Percentiles rank a stretch among this genome's conserved stretches.
phyloP scores from a whole-genome alignment of 1,140 invertebrate species.

The Stratiolaelaps scimitus region DNA sequence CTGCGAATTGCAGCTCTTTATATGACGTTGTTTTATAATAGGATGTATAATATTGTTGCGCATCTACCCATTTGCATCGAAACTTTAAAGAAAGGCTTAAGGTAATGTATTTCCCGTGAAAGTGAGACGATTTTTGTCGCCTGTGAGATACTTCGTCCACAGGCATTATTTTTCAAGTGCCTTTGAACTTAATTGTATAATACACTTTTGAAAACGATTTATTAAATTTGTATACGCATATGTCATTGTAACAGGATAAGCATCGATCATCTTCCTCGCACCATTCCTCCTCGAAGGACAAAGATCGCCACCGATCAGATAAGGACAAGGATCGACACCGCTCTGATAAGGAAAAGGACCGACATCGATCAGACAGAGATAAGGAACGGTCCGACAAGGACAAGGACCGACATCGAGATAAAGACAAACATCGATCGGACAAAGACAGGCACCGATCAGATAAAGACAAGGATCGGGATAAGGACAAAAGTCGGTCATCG shows the following conservation, averaged over 20 bases:
- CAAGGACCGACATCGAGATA: constrained; percentile 6
- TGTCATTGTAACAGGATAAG: constrained; percentile 8
- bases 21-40: too few relatives aligned
- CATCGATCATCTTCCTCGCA: constrained; percentile 22
- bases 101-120: too few relatives aligned
- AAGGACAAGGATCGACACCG: constrained; percentile 17
- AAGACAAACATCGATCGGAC: constrained; percentile 13
- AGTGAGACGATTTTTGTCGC: too few relatives aligned
- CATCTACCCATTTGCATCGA: too few relatives aligned
- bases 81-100: too few relatives aligned
- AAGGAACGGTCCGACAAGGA: constrained; percentile 17
- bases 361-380: neutral
- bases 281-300: constrained; percentile 15
- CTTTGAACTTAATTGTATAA: too few relatives aligned
- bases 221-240: too few relatives aligned
- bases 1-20: too few relatives aligned
- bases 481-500: constrained; percentile 15
- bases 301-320: constrained; percentile 24
- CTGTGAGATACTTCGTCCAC: too few relatives aligned
- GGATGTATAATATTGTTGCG: too few relatives aligned
- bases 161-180: too few relatives aligned
- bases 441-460: constrained; percentile 8
- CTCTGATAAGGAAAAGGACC: constrained; percentile 1
- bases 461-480: neutral
- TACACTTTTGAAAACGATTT: too few relatives aligned